Evolutionary conservation across 2,888 invertebrate genomes (phyloP).

Genomic region (Parelbella ahira): DNA sequence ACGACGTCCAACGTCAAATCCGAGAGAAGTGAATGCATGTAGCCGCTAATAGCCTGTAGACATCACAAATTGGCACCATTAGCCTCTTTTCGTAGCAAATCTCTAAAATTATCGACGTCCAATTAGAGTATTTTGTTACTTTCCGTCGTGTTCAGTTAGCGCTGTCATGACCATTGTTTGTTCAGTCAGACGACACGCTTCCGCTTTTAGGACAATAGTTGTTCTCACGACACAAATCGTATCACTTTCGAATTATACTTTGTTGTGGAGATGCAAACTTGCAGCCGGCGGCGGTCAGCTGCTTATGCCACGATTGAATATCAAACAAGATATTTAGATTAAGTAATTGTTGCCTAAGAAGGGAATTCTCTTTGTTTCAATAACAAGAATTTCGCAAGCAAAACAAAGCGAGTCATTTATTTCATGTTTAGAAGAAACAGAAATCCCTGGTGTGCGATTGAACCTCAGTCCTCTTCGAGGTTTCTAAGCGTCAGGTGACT

Average conservation of each 20-base stretch:
- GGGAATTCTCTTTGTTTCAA: no score
- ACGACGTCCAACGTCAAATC: constrained; percentile 57
- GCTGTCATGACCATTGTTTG: constrained; percentile 26
- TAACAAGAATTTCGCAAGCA: no score
- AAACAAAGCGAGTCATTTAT: no score
- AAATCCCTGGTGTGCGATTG: no score
- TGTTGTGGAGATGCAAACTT: no score
- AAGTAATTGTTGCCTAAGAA: no score
- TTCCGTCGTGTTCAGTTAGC: constrained; percentile 30
- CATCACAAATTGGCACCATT: constrained; percentile 57
- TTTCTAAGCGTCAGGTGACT: no score
- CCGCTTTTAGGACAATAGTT: constrained; percentile 27
- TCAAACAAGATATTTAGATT: no score
- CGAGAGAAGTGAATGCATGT: constrained; percentile 47
- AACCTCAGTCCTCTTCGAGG: no score
- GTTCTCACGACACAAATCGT: constrained; percentile 21
- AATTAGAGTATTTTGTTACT: constrained; percentile 47
- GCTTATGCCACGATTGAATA: no score
- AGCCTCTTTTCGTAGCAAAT: constrained; percentile 48
- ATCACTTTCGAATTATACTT: constrained; percentile 18
- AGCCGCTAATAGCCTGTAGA: constrained; percentile 42
- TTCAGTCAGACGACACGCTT: constrained; percentile 24
- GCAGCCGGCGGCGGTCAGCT: no score
- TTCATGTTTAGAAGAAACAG: no score
- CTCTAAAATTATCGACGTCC: constrained; percentile 45